A percentile compares a stretch with the other conserved stretches of the same genome.
These are phyloP conservation scores for Augochlorella aurata DNA, from an alignment of 2,888 invertebrate species.

Conservation along the genomic window DNA sequence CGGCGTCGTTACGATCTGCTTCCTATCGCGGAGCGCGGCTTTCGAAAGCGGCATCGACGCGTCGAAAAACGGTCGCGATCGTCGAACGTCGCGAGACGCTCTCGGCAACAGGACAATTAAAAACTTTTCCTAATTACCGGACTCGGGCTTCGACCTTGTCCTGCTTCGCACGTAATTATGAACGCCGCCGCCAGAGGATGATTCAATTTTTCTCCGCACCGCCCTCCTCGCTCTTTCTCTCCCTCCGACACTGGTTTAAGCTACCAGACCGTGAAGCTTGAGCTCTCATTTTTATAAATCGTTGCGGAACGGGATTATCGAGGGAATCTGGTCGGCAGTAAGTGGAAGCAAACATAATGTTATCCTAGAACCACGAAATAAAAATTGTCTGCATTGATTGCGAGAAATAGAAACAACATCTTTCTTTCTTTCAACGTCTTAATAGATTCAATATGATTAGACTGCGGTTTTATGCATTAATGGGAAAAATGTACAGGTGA, in stretches of 20 bases:
- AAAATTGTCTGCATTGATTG: no score
- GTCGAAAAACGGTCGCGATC: not conserved
- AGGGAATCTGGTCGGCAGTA: not conserved
- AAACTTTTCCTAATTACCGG: conserved; percentile 65
- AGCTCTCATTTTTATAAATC: not conserved
- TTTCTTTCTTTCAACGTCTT: no score
- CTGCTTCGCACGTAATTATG: conserved; percentile 61
- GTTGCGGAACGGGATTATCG: not conserved
- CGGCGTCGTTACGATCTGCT: no score
- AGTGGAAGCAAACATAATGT: not conserved
- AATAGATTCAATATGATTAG: no score
- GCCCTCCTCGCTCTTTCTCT: not conserved
- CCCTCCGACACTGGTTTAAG: not conserved
- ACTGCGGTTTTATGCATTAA: no score
- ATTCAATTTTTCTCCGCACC: conserved; percentile 37
- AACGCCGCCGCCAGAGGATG: conserved; percentile 36
- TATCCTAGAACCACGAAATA: no score
- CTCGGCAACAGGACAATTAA: conserved; percentile 52
- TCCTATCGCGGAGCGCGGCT: not conserved
- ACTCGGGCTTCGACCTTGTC: conserved; percentile 60
- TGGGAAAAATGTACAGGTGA: no score
- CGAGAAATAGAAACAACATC: no score
- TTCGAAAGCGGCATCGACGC: not conserved
- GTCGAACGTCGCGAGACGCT: conserved; percentile 4
- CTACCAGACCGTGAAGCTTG: not conserved